A percentile compares a stretch with the other conserved stretches of the same genome.
phyloP scores from a whole-genome alignment of 2,888 invertebrate genomes.

The Yponomeuta malinellus region DNA sequence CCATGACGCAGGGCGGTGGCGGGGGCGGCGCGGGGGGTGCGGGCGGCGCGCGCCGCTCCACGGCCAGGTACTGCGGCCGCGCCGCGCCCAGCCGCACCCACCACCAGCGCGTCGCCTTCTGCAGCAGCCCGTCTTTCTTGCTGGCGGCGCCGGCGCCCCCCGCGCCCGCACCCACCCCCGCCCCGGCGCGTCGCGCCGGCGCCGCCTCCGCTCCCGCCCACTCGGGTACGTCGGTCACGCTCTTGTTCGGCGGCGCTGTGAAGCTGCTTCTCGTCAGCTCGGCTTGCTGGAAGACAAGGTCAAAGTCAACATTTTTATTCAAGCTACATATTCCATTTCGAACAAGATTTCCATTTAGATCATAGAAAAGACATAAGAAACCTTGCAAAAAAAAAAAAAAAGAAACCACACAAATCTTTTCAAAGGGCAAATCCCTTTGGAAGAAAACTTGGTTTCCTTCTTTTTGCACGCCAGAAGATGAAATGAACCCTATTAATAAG shows the following conservation, averaged over 20 bases:
- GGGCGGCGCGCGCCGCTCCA: constrained; percentile 43
- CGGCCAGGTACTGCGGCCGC: constrained; percentile 29
- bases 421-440: no score
- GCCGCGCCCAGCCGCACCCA: constrained; percentile 71
- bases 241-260: constrained; percentile 80
- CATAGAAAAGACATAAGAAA: no score
- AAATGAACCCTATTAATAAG: no score
- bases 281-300: constrained; percentile 71
- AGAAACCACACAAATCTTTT: no score
- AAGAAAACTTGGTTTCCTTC: no score
- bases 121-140: constrained; percentile 72
- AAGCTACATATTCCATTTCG: no score
- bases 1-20: constrained; percentile 24
- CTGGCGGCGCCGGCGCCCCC: constrained; percentile 34
- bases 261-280: constrained; percentile 80
- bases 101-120: constrained; percentile 72
- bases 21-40: constrained; percentile 31
- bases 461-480: no score
- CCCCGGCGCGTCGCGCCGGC: constrained; percentile 32
- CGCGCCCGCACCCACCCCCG: constrained; percentile 31
- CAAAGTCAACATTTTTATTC: background rate
- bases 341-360: no score
- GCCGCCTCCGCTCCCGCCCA: constrained; percentile 49
- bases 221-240: constrained; percentile 80
- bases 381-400: no score